Evolutionary conservation across 2,113 vertebrate species (phyloP), one percentile per base, ranked within the genome.

Genomic region (Phocoena phocoena): DNA sequence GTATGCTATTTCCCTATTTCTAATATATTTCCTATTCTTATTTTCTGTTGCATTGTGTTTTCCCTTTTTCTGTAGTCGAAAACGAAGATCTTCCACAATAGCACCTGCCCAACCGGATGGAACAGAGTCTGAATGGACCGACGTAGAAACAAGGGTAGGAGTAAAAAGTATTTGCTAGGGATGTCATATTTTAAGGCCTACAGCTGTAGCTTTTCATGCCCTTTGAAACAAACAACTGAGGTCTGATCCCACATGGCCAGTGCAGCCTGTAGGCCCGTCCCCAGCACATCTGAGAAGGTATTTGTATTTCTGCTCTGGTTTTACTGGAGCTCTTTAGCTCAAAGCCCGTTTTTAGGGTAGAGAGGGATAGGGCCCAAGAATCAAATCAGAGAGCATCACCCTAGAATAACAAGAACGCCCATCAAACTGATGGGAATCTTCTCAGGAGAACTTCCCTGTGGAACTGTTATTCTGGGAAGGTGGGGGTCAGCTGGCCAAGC

Each of bases 71-170:
- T 41, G 38, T 88, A 99, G 99, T 14, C 98, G 99, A 15, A 99
- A 99, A 97, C 99, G 99, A 73, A 99, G 98, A 79, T 99, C 99
- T 0, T 99, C 99, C 0, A 99, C 99, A 80, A 97, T 93, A 3
- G 21, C 95, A 3, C 97, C 98, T 21, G 83, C 80, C 41, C 98
- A 97, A 0, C 97, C 97, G 0, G 98, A 99, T 33, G 62, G 60
- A 6, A 83, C 95, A 1, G 99, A 99, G 68, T 99, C 99, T 0
- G 98, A 99, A 47, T 99, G 99, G 99, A 99, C 99, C 0, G 99
- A 99, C 88, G 99, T 99, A 50, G 99, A 99, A 95, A 99, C 99
- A 2, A 99, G 99, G 98, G 99, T 99, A 99, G 98, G 98, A 88
- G 8, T 15, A 44, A 67, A 68, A 28, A 50, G 62, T 41, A 50